Base-by-base conservation (phyloP, 2,113 vertebrate species). In the Hyperopisus bebe region DNA sequence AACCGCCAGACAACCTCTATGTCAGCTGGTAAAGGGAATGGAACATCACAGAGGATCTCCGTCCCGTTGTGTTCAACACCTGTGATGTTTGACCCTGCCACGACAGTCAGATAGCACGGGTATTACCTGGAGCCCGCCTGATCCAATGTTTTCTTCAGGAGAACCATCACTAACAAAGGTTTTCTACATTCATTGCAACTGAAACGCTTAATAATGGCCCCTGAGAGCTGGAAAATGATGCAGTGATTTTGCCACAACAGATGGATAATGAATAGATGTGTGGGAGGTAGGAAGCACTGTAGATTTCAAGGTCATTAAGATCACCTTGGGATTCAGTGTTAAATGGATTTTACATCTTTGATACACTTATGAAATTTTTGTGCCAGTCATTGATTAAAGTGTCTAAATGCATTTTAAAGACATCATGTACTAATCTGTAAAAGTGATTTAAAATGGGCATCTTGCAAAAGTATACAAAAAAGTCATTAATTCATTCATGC, bases 1-100 rank as follows among this genome's bases (percentile, higher is more conserved):
- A 74, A 90, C 89, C 84, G 86, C 89, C 89, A 90, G 83, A 66
- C 48, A 27, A 87, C 84, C 46, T 87, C 46, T 17, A 51, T 42
- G 47, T 50, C 89, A 42, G 13, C 19, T 21, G 83, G 89, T 46
- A 90, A 46, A 11, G 89, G 62, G 24, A 90, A 90, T 7, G 42
- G 62, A 19, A 87, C 84, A 17, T 74, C 58, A 53, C 89, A 90
- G 46, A 21, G 19, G 58, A 87, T 90, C 84, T 47, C 42, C 3
- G 84, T 87, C 27, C 84, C 62, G 84, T 90, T 87, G 84, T 80
- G 86, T 47, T 87, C 84, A 21, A 35, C 8, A 0, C 44, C 89
- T 13, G 24, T 74, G 24, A 87, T 35, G 5, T 90, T 51, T 82
- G 39, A 70, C 35, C 35, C 74, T 80, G 35, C 35, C 74, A 42